A percentile compares a stretch with the other conserved stretches of the same genome.
These are phyloP conservation scores for Trinorchestia longiramus DNA, from an alignment of 1,140 invertebrate species.

Conservation along the genomic window DNA sequence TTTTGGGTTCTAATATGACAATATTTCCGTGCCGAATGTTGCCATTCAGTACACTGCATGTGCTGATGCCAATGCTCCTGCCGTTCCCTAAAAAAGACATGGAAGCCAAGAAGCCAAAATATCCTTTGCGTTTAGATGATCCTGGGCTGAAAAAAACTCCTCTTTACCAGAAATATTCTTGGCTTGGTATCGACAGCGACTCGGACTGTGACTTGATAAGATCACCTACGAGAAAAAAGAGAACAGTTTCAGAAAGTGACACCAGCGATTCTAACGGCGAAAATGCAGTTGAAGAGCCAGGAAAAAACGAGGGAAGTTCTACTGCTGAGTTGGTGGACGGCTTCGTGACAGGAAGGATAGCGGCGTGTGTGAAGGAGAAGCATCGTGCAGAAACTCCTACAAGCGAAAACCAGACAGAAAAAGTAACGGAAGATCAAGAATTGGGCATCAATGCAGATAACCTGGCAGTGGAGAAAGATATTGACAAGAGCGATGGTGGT, in stretches of 20 bases:
- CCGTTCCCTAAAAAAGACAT: neutral
- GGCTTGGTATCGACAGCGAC: constrained; percentile 49
- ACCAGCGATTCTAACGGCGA: neutral
- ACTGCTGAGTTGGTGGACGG: neutral
- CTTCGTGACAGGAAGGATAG: neutral
- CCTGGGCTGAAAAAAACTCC: constrained; percentile 17
- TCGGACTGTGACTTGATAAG: constrained; percentile 8
- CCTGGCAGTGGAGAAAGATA: no score
- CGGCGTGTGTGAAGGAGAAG: neutral
- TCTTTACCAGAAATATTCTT: constrained; percentile 49
- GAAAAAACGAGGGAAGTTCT: neutral
- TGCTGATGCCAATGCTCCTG: neutral
- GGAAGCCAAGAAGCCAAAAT: neutral
- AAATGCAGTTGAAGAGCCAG: neutral
- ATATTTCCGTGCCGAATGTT: neutral
- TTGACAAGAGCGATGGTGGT: no score
- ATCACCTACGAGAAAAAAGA: neutral
- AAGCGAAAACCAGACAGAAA: no score
- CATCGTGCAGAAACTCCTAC: no score
- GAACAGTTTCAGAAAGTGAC: neutral
- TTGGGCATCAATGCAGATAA: no score
- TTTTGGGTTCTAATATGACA: neutral
- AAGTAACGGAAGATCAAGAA: no score
- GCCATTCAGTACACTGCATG: neutral
- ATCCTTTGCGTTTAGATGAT: constrained; percentile 30